These are phyloP conservation scores for Calcarius ornatus DNA, from an alignment of 2,113 vertebrate species.

Conservation along the genomic window DNA sequence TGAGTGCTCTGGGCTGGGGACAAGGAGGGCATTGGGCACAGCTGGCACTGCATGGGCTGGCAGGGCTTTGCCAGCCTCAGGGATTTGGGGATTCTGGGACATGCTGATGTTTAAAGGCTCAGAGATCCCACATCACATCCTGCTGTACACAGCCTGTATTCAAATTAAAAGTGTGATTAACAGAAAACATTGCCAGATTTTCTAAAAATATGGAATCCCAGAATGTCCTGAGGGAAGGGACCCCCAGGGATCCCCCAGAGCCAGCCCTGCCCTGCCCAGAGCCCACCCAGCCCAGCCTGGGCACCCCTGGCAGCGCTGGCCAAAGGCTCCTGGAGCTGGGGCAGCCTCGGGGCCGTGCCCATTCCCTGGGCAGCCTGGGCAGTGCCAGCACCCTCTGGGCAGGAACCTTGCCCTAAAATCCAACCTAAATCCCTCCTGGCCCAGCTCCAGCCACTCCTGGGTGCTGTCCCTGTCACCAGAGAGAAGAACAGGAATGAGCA, in stretches of 20 bases:
- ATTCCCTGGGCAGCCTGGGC: background rate
- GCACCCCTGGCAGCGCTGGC: background rate
- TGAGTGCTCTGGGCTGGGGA: background rate
- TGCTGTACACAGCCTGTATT: background rate
- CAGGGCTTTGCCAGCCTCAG: background rate
- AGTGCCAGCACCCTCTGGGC: background rate
- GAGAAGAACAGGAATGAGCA: background rate
- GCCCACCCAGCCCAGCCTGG: background rate
- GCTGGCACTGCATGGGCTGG: background rate
- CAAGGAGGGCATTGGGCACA: background rate
- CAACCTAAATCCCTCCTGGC: background rate
- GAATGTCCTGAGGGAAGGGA: background rate
- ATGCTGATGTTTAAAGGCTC: background rate
- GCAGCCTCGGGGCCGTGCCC: background rate
- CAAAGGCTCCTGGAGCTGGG: background rate
- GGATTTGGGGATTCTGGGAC: background rate
- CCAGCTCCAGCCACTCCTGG: fast-evolving
- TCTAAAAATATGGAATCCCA: fast-evolving
- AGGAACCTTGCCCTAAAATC: background rate
- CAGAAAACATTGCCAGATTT: background rate
- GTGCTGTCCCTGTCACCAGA: background rate
- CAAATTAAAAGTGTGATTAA: background rate
- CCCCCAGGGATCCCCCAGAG: fast-evolving
- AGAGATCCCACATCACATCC: background rate
- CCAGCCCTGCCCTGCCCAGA: background rate